Conservation (phyloP, 2,888 invertebrate species). For the Agrochola lychnidis region DNA sequence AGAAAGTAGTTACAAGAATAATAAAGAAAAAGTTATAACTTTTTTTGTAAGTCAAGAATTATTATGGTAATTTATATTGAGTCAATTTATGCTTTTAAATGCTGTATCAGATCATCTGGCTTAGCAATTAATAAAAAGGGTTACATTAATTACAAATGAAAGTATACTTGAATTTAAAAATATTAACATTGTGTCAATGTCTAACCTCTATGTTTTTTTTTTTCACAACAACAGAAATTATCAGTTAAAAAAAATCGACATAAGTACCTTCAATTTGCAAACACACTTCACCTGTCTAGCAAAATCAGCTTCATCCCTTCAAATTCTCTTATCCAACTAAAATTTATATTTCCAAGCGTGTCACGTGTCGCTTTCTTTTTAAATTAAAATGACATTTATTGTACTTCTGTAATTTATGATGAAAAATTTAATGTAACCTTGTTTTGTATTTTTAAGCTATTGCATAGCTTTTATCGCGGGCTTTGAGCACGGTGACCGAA, state of each 20-base stretch:
- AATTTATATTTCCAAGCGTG: too few species aligned
- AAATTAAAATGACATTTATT: too few species aligned
- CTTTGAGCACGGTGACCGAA: too few species aligned
- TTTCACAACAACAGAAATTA: neutral
- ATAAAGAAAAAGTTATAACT: neutral
- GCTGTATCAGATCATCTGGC: neutral
- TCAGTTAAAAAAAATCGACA: neutral
- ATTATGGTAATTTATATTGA: neutral
- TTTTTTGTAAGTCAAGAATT: neutral
- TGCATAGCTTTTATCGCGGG: too few species aligned
- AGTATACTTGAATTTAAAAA: neutral
- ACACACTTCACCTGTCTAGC: neutral
- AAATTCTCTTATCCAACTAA: neutral
- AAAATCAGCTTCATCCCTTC: neutral
- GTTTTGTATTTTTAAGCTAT: too few species aligned
- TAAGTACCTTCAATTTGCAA: neutral
- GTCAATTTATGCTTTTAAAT: neutral
- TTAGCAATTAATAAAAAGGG: too few species aligned
- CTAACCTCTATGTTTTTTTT: neutral
- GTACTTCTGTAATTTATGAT: too few species aligned
- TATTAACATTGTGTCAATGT: neutral
- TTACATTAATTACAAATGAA: neutral
- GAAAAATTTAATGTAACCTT: too few species aligned
- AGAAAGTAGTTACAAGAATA: conserved; percentile 1
- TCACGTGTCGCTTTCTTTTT: too few species aligned